Conservation (phyloP, 1,140 invertebrate species). For the Sycophaga agraensis region DNA sequence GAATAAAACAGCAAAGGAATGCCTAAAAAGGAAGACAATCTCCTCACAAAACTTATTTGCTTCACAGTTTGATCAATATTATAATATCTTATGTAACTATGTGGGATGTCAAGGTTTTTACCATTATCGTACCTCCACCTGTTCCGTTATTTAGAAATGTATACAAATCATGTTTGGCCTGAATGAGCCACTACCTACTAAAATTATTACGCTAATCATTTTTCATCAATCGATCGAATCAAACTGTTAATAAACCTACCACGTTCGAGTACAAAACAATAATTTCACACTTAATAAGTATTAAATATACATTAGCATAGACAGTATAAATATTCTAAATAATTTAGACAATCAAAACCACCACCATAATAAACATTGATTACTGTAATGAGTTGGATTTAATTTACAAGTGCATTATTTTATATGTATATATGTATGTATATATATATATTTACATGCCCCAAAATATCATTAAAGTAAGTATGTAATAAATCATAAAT, state of each 20-base stretch:
- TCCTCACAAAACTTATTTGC: conserved; percentile 34
- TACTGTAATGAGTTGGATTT: neutral
- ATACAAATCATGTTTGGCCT: neutral
- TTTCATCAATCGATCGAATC: neutral
- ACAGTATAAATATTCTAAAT: neutral
- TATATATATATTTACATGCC: too few species aligned
- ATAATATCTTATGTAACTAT: conserved; percentile 41
- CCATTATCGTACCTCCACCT: conserved; percentile 16
- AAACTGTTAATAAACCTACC: neutral
- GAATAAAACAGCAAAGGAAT: conserved; percentile 2
- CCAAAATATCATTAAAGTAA: neutral
- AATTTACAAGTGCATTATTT: conserved; percentile 16
- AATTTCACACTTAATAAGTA: neutral
- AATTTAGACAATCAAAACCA: conserved; percentile 27
- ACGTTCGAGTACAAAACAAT: neutral
- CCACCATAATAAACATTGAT: conserved; percentile 23
- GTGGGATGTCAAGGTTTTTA: conserved; percentile 35
- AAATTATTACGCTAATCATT: neutral
- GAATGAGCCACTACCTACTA: neutral
- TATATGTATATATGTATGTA: neutral
- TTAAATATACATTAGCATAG: neutral
- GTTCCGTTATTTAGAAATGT: neutral
- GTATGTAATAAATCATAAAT: too few species aligned
- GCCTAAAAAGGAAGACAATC: neutral
- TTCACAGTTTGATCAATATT: conserved; percentile 53